phyloP scores from a whole-genome alignment of 2,888 invertebrate species.

The Amblyjoppa proteus region DNA sequence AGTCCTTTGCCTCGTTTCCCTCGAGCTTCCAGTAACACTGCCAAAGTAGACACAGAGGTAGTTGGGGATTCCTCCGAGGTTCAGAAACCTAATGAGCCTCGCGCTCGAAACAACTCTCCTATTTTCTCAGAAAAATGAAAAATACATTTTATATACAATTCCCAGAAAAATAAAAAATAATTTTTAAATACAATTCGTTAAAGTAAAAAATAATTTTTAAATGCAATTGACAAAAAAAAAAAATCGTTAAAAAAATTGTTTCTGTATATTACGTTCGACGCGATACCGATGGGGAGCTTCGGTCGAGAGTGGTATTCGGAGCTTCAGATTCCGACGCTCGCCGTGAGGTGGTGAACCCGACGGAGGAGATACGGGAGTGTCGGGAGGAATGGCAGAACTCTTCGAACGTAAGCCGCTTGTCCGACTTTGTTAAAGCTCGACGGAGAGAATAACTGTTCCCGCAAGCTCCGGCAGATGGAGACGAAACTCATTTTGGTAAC shows the following conservation, averaged over 20 bases:
- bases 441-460: conserved; percentile 32
- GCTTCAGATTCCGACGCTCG: conserved; percentile 34
- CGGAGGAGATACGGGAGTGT: not conserved
- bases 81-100: not conserved
- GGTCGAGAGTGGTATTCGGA: not conserved
- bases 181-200: too few relatives aligned
- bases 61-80: not conserved
- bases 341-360: conserved; percentile 53
- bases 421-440: conserved; percentile 47
- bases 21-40: conserved; percentile 12
- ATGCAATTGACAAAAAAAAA: too few relatives aligned
- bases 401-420: conserved; percentile 44
- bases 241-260: not conserved
- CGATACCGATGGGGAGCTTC: conserved; percentile 55
- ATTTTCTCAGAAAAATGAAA: not conserved
- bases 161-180: not conserved
- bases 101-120: not conserved
- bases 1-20: conserved; percentile 45
- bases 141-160: not conserved
- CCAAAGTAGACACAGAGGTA: conserved; percentile 8
- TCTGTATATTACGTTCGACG: not conserved
- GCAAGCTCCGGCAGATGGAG: conserved; percentile 64
- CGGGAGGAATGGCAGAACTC: conserved; percentile 20
- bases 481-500: conserved; percentile 37
- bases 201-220: not conserved